Conservation (phyloP, 1,140 invertebrate genomes). For the Lutraria rhynchaena region DNA sequence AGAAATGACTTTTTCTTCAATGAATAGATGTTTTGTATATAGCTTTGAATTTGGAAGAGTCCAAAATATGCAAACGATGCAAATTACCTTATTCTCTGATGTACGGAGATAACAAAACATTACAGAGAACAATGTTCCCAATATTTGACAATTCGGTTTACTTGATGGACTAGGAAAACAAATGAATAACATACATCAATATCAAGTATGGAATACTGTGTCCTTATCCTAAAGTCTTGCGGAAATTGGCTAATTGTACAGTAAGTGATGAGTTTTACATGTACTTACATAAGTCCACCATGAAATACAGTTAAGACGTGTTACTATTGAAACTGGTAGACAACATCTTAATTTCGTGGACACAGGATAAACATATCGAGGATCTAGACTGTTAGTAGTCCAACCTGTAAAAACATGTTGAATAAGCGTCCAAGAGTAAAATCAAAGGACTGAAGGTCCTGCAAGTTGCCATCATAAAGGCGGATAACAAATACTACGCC, state of each 20-base stretch:
- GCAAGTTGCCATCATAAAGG: not conserved
- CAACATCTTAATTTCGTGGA: conserved; percentile 26
- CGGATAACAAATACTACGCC: not conserved
- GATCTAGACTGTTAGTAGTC: conserved; percentile 16
- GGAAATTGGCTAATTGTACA: not conserved
- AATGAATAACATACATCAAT: not conserved
- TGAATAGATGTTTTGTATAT: not conserved
- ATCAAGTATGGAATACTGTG: not conserved
- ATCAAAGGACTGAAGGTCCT: not conserved
- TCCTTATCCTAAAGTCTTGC: not conserved
- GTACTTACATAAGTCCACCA: conserved; percentile 43
- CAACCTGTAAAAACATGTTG: conserved; percentile 35
- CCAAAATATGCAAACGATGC: not conserved
- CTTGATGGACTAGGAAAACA: not conserved
- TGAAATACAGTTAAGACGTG: conserved; percentile 5
- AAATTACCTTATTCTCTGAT: not conserved
- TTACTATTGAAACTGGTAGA: conserved; percentile 10
- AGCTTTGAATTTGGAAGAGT: not conserved
- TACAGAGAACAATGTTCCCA: not conserved
- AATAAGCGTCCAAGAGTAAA: not conserved
- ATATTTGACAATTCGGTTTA: not conserved
- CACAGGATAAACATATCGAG: conserved; percentile 34
- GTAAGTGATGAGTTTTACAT: not conserved
- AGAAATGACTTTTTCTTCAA: not conserved
- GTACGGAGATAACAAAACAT: not conserved